Evolutionary conservation across 2,113 vertebrate species (phyloP).

Genomic region (Platysternon megacephalum): DNA sequence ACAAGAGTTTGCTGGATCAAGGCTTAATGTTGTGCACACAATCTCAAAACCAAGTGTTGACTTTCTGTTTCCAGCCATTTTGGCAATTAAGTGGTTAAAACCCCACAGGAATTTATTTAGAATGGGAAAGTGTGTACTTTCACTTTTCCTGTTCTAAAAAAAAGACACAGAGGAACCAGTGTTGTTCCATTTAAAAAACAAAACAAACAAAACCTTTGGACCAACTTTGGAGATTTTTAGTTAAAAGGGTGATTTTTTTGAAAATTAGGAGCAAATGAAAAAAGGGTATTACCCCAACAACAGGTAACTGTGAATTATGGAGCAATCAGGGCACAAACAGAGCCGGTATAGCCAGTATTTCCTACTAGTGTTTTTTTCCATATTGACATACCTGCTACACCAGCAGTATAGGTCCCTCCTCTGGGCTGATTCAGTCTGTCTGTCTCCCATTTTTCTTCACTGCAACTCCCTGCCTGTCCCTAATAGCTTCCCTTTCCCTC

Average conservation of each 20-base stretch:
- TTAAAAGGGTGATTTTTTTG: fast-evolving
- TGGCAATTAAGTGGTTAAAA: fast-evolving
- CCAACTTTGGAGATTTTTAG: fast-evolving
- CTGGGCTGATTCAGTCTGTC: not conserved
- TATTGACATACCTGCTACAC: not conserved
- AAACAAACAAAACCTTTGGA: not conserved
- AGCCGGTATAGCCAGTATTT: not conserved
- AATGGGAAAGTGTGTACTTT: not conserved
- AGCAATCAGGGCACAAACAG: not conserved
- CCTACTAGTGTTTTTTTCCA: not conserved
- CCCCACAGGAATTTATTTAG: fast-evolving
- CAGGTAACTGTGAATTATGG: not conserved
- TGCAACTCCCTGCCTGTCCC: not conserved
- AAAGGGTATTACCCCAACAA: not conserved
- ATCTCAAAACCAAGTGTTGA: not conserved
- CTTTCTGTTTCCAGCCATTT: not conserved
- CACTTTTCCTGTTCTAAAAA: not conserved
- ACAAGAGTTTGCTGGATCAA: not conserved
- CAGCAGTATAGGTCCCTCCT: not conserved
- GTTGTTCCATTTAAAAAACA: not conserved
- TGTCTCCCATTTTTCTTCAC: not conserved
- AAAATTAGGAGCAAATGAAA: not conserved
- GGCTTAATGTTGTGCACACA: not conserved
- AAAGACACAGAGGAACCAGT: fast-evolving
- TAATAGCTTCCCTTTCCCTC: not conserved